Conservation (phyloP, 2,888 invertebrate species). For the Trichogramma evanescens region DNA sequence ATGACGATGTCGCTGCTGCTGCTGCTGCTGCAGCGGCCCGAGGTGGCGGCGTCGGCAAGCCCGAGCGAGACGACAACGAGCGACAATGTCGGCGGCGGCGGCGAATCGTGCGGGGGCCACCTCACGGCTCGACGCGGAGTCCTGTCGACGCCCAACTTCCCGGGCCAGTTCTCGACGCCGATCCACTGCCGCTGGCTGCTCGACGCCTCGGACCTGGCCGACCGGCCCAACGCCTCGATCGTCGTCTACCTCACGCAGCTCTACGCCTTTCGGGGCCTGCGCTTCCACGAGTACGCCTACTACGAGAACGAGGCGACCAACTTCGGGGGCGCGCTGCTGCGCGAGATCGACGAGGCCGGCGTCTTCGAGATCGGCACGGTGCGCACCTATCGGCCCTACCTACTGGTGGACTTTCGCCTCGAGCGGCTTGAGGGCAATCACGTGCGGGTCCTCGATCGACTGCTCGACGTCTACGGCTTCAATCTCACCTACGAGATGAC, state of each 20-base stretch:
- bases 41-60: too few relatives aligned
- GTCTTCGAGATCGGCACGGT: conserved; percentile 55
- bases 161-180: conserved; percentile 72
- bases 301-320: conserved; percentile 62
- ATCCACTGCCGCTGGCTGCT: conserved; percentile 83
- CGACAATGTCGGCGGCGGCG: background rate
- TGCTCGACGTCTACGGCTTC: conserved; percentile 83
- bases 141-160: conserved; percentile 80
- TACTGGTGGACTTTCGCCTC: conserved; percentile 72
- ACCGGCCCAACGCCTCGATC: conserved; percentile 60
- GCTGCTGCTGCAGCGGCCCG: background rate
- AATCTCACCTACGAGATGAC: conserved; percentile 84
- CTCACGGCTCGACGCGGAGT: conserved; percentile 61
- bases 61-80: too few relatives aligned
- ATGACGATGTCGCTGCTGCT: background rate
- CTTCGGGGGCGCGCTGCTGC: conserved; percentile 60
- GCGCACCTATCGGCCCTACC: conserved; percentile 62
- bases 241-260: conserved; percentile 83
- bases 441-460: conserved; percentile 69
- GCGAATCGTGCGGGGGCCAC: conserved; percentile 57
- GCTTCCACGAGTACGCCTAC: conserved; percentile 70
- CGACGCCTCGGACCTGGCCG: conserved; percentile 57
- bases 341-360: conserved; percentile 67
- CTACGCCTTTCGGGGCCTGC: conserved; percentile 72
- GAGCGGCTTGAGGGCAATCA: conserved; percentile 72